Conservation (phyloP, 2,113 vertebrate genomes). For the Pedetes capensis region DNA sequence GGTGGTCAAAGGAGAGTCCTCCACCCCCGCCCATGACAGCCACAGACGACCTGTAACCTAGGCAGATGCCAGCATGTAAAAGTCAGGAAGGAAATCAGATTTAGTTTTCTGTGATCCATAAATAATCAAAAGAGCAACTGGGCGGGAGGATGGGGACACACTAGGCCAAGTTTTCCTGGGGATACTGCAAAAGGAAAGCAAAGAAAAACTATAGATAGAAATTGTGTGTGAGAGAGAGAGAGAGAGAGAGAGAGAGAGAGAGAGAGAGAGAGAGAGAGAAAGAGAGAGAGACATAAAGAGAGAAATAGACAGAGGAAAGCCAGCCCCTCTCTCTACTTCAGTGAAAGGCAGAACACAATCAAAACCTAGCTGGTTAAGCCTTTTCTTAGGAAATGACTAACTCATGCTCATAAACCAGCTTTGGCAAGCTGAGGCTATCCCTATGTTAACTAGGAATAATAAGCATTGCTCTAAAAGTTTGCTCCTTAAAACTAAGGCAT, state of each 20-base stretch:
- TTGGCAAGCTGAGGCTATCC: background rate
- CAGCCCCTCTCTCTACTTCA: background rate
- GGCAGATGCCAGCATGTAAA: slow-evolving; percentile 45
- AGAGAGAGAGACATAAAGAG: background rate
- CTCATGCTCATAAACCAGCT: background rate
- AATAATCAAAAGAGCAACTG: slow-evolving; percentile 47
- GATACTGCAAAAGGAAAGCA: background rate
- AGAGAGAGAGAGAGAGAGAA: background rate
- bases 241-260: slow-evolving; percentile 5
- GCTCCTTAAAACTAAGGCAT: slow-evolving; percentile 46
- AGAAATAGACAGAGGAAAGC: background rate
- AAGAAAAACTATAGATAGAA: background rate
- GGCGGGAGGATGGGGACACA: slow-evolving; percentile 25
- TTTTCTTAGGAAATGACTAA: slow-evolving; percentile 32
- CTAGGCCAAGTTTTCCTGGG: background rate
- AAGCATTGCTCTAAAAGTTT: background rate
- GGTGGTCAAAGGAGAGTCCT: slow-evolving; percentile 39
- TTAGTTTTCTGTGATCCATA: slow-evolving; percentile 55
- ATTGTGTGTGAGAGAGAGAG: background rate
- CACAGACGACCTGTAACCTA: slow-evolving; percentile 39
- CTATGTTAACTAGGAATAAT: slow-evolving; percentile 57
- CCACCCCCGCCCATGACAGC: slow-evolving; percentile 15
- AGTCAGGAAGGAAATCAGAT: slow-evolving; percentile 64
- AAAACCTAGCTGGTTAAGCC: slow-evolving; percentile 52
- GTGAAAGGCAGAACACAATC: background rate